These are phyloP conservation scores for Phylloscopus collybita DNA, from an alignment of 2,797 vertebrate species.

Conservation along the genomic window DNA sequence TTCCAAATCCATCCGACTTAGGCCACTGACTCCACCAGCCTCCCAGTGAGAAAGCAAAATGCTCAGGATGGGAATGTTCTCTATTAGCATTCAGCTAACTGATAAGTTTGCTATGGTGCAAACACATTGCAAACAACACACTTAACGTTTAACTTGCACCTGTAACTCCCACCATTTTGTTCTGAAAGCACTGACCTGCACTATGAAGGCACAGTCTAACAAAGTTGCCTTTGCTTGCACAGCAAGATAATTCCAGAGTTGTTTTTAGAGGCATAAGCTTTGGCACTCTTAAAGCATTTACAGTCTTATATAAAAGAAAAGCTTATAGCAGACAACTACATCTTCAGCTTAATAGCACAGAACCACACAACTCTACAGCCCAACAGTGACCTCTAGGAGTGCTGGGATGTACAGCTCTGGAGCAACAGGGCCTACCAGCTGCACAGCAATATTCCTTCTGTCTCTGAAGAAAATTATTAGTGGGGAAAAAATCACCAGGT, in stretches of 20 bases:
- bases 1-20: neutral
- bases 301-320: neutral
- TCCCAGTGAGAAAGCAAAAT: neutral
- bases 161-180: neutral
- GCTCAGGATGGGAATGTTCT: neutral
- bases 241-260: neutral
- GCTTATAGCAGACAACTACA: neutral
- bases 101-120: neutral
- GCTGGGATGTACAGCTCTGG: neutral
- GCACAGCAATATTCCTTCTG: neutral
- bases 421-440: neutral
- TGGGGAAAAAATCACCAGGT: neutral
- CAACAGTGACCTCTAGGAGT: slow-evolving; percentile 32
- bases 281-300: neutral
- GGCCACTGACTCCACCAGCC: neutral
- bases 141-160: neutral
- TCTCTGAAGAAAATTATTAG: neutral
- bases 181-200: neutral
- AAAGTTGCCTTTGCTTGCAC: neutral
- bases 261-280: neutral
- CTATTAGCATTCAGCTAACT: neutral
- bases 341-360: neutral
- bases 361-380: neutral
- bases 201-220: neutral
- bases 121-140: neutral